These are phyloP conservation scores for Chiloscyllium plagiosum DNA, from an alignment of 2,113 vertebrate species.

Conservation along the genomic window DNA sequence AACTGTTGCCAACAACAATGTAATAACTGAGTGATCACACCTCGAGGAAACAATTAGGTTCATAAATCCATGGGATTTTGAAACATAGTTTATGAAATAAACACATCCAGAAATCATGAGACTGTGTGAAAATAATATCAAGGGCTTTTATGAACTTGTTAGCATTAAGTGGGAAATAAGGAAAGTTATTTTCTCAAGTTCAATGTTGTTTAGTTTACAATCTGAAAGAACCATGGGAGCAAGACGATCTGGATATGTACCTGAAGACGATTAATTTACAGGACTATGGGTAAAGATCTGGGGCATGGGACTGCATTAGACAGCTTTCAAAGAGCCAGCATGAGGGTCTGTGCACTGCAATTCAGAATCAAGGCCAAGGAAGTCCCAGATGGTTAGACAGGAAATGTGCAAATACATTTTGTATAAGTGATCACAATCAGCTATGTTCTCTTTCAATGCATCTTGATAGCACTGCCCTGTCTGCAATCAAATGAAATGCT, in stretches of 20 bases:
- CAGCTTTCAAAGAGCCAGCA: neutral
- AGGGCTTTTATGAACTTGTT: neutral
- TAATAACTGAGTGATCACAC: neutral
- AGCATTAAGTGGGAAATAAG: neutral
- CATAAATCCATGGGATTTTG: neutral
- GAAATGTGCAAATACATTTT: neutral
- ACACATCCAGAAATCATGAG: neutral
- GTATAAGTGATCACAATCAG: neutral
- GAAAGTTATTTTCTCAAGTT: neutral
- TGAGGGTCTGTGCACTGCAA: neutral
- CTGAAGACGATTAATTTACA: neutral
- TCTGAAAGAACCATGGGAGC: neutral
- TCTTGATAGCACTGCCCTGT: neutral
- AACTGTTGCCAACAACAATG: neutral
- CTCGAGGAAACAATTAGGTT: neutral
- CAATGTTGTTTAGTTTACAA: no score
- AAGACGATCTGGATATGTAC: neutral
- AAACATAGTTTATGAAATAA: neutral
- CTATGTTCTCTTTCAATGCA: neutral
- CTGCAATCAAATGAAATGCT: neutral
- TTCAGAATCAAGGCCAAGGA: neutral
- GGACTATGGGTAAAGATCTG: neutral
- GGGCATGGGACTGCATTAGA: neutral
- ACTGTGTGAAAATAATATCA: neutral
- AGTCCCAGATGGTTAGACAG: neutral